Percentiles rank a stretch among this genome's conserved stretches.
phyloP scores from a whole-genome alignment of 2,888 invertebrate genomes.

The Nasonovia ribisnigri region DNA sequence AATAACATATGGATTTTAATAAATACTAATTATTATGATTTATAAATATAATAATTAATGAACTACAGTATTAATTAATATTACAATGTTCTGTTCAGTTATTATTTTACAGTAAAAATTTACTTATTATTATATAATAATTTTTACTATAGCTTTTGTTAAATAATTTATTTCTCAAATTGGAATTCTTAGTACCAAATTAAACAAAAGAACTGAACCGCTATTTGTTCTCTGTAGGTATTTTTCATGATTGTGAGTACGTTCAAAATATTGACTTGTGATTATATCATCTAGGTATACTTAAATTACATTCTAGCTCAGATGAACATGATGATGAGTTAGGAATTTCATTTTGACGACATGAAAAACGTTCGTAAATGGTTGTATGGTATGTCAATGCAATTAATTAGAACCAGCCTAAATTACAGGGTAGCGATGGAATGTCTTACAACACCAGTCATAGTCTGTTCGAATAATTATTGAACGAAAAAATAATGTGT shows the following conservation, averaged over 20 bases:
- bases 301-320: slow-evolving; percentile 32
- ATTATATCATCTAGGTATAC: neutral
- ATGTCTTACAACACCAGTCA: slow-evolving; percentile 17
- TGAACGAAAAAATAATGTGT: neutral
- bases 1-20: neutral
- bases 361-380: slow-evolving; percentile 34
- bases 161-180: neutral
- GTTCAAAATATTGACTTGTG: slow-evolving; percentile 14
- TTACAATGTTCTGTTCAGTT: neutral
- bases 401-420: slow-evolving; percentile 51
- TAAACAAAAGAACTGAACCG: neutral
- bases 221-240: neutral
- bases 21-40: neutral
- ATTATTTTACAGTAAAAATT: neutral
- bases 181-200: slow-evolving; percentile 1
- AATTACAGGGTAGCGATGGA: neutral
- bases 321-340: slow-evolving; percentile 18
- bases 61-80: neutral
- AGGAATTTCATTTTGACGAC: slow-evolving; percentile 54
- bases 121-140: neutral
- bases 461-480: slow-evolving; percentile 28
- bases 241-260: neutral
- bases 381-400: slow-evolving; percentile 28
- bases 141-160: neutral
- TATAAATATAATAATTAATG: neutral